Evolutionary conservation across 2,797 vertebrate genomes (phyloP).

Genomic region (Acrossocheilus wenchowensis): DNA sequence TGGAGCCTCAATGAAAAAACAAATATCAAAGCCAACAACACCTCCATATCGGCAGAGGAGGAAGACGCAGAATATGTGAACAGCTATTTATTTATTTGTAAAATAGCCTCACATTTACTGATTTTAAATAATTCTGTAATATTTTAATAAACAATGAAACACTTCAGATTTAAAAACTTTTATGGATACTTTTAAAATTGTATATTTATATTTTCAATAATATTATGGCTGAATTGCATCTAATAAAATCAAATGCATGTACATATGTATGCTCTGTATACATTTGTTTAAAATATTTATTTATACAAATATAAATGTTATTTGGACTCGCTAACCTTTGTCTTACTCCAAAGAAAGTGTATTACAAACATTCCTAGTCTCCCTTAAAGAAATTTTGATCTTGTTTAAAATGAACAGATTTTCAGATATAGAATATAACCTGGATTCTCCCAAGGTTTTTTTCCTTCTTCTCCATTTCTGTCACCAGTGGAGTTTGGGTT

Average conservation of each 20-base stretch:
- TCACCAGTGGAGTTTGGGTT: not conserved
- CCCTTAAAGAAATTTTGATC: not conserved
- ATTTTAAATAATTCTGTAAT: not conserved
- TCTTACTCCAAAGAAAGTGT: not conserved
- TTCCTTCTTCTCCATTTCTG: not conserved
- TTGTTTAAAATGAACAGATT: not conserved
- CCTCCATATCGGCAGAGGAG: not conserved
- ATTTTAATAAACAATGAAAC: not conserved
- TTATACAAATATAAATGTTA: not conserved
- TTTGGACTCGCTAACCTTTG: not conserved
- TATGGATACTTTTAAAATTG: not conserved
- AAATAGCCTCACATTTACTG: not conserved
- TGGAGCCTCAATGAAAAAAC: not conserved
- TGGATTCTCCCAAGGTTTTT: not conserved
- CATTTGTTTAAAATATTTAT: not conserved
- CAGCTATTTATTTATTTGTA: not conserved
- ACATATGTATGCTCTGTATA: not conserved
- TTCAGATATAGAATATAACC: not conserved
- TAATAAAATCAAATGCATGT: not conserved
- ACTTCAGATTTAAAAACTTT: not conserved
- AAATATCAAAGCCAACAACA: not conserved
- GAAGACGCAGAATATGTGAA: not conserved
- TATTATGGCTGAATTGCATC: not conserved
- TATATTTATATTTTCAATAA: not conserved
- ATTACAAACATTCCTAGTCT: not conserved